Conservation (phyloP, 2,113 vertebrate species). For the Isurus oxyrinchus region DNA sequence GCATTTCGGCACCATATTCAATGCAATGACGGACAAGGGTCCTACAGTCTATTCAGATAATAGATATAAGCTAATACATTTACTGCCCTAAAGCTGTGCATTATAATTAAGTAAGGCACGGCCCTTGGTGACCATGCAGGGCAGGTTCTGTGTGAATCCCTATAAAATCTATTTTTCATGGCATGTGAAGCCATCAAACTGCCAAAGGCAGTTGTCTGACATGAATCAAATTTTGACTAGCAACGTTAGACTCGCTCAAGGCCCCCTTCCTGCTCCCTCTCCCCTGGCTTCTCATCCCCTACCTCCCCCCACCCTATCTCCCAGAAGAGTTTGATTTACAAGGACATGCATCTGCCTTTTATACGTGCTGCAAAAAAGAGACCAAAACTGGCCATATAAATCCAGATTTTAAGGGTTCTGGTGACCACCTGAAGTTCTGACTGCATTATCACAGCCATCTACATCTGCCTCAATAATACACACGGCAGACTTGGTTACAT, state of each 20-base stretch:
- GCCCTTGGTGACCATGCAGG: background rate
- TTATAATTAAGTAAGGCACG: background rate
- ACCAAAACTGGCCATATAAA: background rate
- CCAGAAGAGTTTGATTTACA: background rate
- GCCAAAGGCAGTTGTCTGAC: background rate
- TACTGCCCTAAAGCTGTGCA: background rate
- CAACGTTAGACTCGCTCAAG: background rate
- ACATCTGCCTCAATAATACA: background rate
- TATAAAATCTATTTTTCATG: background rate
- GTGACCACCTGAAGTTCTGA: background rate
- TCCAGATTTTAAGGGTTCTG: background rate
- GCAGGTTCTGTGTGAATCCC: background rate
- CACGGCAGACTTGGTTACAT: background rate
- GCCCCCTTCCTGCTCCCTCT: background rate
- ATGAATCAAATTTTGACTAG: background rate
- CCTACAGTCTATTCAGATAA: background rate
- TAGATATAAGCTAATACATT: background rate
- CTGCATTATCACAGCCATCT: background rate
- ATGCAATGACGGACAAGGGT: background rate
- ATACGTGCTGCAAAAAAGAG: background rate
- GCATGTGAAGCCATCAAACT: slow-evolving; percentile 6
- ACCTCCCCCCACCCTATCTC: background rate
- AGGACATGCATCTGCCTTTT: background rate
- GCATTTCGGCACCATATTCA: background rate
- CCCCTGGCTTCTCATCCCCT: background rate